Evolutionary conservation across 2,888 invertebrate genomes (phyloP), one percentile per base, ranked within the genome.

Genomic region (Lypha dubia): DNA sequence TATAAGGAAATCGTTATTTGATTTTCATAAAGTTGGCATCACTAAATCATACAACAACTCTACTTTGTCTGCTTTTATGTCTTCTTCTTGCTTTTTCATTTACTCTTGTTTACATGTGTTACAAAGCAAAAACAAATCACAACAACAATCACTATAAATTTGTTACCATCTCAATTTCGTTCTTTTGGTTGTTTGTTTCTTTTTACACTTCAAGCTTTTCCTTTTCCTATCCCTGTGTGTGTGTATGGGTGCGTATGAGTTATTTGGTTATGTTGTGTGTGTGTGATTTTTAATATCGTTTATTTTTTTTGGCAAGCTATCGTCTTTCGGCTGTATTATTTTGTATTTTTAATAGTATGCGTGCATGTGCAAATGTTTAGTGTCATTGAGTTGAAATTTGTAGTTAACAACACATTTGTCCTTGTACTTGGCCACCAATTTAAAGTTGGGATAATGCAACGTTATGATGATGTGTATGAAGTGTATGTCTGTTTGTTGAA

Each of bases 351-450:
- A 9, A 17, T 28, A 13, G 44, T 38, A 7, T 58, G 9, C 15
- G 32, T 62, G 35, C 63, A 17, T 53, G 62, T 56, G 71, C 56
- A 53, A 62, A 60, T 24, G 62, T 71, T 67, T 58, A 38, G 11
- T 79, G 13, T 24, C 65, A 58, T 58, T 70, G 77, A 51, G 56
- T 65, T 56, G 13, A 38, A 58, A n/a, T 71, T 56, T 53, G 41
- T 9, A 56, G 32, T 32, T 58, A 24, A 68, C 53, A 49, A 15
- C 17, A 58, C 17, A 22, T 49, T 74, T 68, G 75, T 56, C 75
- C 81, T 81, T 56, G 81, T 68, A 75, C 75, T 81, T 81, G 81
- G 81, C 81, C 74, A 75, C 15, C 41, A 81, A 75, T 11, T 53
- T 70, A 0, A 62, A 46, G 60, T 68, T 68, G 51, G 20, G 32